Evolutionary conservation across 2,797 vertebrate species (phyloP).

Genomic region (Ctenopoma multispine): DNA sequence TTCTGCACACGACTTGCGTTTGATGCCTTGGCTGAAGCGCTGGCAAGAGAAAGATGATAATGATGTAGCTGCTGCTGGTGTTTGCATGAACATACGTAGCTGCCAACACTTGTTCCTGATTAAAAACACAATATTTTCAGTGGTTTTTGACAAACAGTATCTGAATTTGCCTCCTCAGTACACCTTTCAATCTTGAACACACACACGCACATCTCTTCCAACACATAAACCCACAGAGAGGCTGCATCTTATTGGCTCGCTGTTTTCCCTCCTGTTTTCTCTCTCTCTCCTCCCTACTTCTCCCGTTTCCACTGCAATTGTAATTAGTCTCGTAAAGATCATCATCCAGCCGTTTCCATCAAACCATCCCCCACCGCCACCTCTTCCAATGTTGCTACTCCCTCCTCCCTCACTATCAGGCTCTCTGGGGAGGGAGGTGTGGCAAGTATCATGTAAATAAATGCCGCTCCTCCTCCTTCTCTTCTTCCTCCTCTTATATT

Average conservation of each 20-base stretch:
- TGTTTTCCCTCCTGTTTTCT: constrained; percentile 31
- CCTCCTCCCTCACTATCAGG: constrained; percentile 35
- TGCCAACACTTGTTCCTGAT: background rate
- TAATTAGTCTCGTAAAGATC: constrained; percentile 60
- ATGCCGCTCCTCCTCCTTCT: constrained; percentile 14
- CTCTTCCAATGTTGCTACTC: constrained; percentile 14
- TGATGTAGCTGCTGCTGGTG: background rate
- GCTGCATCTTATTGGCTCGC: constrained; percentile 58
- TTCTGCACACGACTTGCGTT: constrained; percentile 13
- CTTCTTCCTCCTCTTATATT: background rate
- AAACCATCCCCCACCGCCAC: constrained; percentile 20
- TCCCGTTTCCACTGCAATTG: constrained; percentile 29
- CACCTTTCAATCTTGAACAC: background rate
- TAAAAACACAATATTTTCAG: too few species aligned
- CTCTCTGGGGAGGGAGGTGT: constrained; percentile 57
- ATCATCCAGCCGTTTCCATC: constrained; percentile 61
- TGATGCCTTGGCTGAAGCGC: constrained; percentile 20
- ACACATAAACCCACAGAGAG: constrained; percentile 30
- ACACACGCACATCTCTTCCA: constrained; percentile 4
- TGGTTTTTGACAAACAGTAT: background rate
- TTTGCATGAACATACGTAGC: background rate
- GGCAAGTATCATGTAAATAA: constrained; percentile 64
- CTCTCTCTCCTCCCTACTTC: constrained; percentile 11
- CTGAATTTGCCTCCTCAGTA: background rate
- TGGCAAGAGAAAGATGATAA: constrained; percentile 7